Evolutionary conservation across 2,797 vertebrate species (phyloP).

Genomic region (Lepilemur ruficaudatus): DNA sequence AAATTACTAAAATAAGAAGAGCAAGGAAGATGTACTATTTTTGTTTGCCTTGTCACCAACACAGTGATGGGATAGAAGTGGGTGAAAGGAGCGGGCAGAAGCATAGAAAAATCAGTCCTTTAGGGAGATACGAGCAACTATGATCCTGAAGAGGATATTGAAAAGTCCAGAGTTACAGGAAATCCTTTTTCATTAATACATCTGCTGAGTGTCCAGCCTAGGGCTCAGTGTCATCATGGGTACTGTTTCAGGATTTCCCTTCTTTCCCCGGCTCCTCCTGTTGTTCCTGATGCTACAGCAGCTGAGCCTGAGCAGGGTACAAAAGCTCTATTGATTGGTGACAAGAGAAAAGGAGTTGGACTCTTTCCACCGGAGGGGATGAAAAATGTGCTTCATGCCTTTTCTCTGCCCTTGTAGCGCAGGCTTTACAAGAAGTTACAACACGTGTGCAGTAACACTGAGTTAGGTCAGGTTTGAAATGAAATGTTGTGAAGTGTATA

Average conservation of each 20-base stretch:
- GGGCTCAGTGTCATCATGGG: background rate
- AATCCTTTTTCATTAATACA: background rate
- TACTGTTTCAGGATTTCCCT: background rate
- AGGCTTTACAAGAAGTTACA: background rate
- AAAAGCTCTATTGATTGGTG: background rate
- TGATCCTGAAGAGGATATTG: background rate
- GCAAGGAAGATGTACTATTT: background rate
- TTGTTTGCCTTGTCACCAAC: conserved; percentile 34
- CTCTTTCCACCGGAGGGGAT: background rate
- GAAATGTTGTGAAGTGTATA: background rate
- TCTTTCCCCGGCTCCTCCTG: background rate
- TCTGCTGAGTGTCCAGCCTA: background rate
- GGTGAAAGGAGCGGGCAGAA: background rate
- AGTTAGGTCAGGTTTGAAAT: background rate
- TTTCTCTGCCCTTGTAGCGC: background rate
- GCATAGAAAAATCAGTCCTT: background rate
- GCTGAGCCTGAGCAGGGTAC: background rate
- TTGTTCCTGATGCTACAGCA: background rate
- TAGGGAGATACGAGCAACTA: background rate
- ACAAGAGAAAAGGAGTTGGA: background rate
- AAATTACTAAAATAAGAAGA: background rate
- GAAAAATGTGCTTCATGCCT: background rate
- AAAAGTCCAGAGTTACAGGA: background rate
- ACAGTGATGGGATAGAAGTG: background rate
- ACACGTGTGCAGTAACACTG: background rate